These are phyloP conservation scores for Drosophila ficusphila DNA, from an alignment of 1,140 invertebrate genomes.

Conservation along the genomic window DNA sequence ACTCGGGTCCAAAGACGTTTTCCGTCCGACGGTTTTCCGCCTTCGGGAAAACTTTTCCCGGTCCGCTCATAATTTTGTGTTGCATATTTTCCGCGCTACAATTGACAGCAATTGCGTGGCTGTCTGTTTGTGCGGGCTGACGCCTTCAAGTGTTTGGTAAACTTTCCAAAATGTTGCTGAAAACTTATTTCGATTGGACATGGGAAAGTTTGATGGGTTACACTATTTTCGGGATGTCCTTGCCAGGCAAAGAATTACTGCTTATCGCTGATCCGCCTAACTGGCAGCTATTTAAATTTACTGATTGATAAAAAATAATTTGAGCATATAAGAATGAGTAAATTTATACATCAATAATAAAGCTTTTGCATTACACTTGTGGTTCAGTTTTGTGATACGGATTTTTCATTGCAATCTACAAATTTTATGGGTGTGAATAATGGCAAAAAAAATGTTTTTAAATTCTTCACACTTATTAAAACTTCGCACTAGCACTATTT, in stretches of 20 bases:
- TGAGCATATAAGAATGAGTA: no score
- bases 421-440: no score
- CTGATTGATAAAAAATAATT: no score
- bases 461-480: no score
- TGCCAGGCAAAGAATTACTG: background rate
- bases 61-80: slow-evolving; percentile 61
- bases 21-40: slow-evolving; percentile 45
- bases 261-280: slow-evolving; percentile 2
- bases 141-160: slow-evolving; percentile 44
- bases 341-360: no score
- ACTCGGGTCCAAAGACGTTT: slow-evolving; percentile 26
- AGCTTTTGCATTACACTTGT: no score
- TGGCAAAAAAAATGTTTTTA: no score
- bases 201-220: slow-evolving; percentile 30
- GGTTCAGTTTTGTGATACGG: background rate
- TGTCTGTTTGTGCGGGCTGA: slow-evolving; percentile 14
- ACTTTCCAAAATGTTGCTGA: slow-evolving; percentile 56
- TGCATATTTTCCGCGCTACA: slow-evolving; percentile 67
- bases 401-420: no score
- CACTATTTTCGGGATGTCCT: slow-evolving; percentile 9
- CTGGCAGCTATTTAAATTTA: slow-evolving; percentile 47
- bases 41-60: slow-evolving; percentile 33
- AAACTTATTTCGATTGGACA: slow-evolving; percentile 62
- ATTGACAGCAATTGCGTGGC: slow-evolving; percentile 72
- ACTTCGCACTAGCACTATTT: no score